Percentiles rank a stretch among this genome's conserved stretches.
Evolutionary conservation across 1,140 invertebrate species (phyloP).

Genomic region (Caerostris extrusa): DNA sequence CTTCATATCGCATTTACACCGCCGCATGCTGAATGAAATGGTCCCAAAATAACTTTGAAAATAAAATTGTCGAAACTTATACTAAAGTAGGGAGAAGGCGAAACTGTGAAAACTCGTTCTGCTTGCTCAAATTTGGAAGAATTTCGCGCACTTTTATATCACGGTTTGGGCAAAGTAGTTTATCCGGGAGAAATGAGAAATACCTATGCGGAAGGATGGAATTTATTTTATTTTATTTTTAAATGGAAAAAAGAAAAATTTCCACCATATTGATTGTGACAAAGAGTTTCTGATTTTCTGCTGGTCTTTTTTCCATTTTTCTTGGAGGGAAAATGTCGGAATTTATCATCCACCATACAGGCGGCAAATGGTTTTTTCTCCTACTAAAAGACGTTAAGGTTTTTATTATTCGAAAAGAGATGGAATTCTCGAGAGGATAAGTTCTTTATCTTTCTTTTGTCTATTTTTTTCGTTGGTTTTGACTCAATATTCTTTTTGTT

Average conservation of each 20-base stretch:
- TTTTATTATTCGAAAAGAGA: slow-evolving; percentile 69
- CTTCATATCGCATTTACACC: neutral
- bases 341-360: slow-evolving; percentile 65
- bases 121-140: slow-evolving; percentile 15
- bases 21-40: neutral
- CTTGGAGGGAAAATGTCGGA: slow-evolving; percentile 46
- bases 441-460: slow-evolving; percentile 57
- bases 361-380: slow-evolving; percentile 59
- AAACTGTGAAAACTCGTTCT: slow-evolving; percentile 16
- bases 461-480: slow-evolving; percentile 24
- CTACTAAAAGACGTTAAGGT: slow-evolving; percentile 64
- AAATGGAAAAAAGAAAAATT: slow-evolving; percentile 22
- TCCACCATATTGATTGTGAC: slow-evolving; percentile 68
- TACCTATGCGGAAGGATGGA: slow-evolving; percentile 15
- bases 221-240: neutral
- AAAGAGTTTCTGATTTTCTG: slow-evolving; percentile 72
- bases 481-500: slow-evolving; percentile 45
- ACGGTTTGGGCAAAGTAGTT: slow-evolving; percentile 53
- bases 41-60: slow-evolving; percentile 46
- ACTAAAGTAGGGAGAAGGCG: neutral
- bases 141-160: slow-evolving; percentile 38
- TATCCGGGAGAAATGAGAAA: slow-evolving; percentile 59
- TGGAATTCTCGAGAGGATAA: slow-evolving; percentile 58
- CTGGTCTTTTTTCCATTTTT: slow-evolving; percentile 68
- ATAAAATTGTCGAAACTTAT: slow-evolving; percentile 13